A percentile compares a stretch with the other conserved stretches of the same genome.
Evolutionary conservation across 2,113 vertebrate genomes (phyloP).

Genomic region (Perca fluviatilis): DNA sequence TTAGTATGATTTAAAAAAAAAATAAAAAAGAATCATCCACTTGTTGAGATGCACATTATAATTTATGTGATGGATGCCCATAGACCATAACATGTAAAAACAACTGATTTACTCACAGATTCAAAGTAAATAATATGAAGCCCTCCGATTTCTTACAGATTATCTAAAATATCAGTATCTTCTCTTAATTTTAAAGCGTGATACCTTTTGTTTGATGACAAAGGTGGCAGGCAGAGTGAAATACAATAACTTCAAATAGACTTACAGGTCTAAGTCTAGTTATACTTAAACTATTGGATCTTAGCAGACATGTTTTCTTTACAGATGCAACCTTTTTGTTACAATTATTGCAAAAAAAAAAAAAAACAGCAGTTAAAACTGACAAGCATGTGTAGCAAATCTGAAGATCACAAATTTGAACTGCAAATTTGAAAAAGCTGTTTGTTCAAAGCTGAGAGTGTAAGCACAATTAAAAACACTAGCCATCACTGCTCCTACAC

Average conservation of each 20-base stretch:
- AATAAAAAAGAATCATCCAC: slow-evolving; percentile 23
- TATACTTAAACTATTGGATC: slow-evolving; percentile 61
- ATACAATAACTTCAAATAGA: slow-evolving; percentile 53
- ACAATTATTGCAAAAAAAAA: slow-evolving; percentile 33
- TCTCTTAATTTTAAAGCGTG: slow-evolving; percentile 68
- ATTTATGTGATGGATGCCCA: slow-evolving; percentile 23
- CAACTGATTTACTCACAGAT: slow-evolving; percentile 47
- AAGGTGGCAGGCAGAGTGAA: slow-evolving; percentile 42
- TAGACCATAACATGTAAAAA: slow-evolving; percentile 27
- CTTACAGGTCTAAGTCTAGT: slow-evolving; percentile 46
- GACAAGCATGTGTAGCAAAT: slow-evolving; percentile 57
- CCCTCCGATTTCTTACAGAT: slow-evolving; percentile 63
- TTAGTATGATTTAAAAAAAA: slow-evolving; percentile 47
- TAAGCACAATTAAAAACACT: slow-evolving; percentile 53
- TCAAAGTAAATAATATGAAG: slow-evolving; percentile 74
- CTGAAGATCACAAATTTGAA: slow-evolving; percentile 8
- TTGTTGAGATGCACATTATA: slow-evolving; percentile 58
- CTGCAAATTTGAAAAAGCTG: slow-evolving; percentile 38
- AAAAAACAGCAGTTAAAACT: too few species aligned
- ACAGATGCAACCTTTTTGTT: slow-evolving; percentile 38
- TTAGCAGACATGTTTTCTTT: slow-evolving; percentile 43
- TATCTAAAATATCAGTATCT: slow-evolving; percentile 60
- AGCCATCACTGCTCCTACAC: slow-evolving; percentile 21
- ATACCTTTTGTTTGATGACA: slow-evolving; percentile 46
- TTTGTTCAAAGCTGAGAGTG: slow-evolving; percentile 45